phyloP scores from a whole-genome alignment of 1,140 invertebrate genomes.

The Lysiphlebus fabarum region DNA sequence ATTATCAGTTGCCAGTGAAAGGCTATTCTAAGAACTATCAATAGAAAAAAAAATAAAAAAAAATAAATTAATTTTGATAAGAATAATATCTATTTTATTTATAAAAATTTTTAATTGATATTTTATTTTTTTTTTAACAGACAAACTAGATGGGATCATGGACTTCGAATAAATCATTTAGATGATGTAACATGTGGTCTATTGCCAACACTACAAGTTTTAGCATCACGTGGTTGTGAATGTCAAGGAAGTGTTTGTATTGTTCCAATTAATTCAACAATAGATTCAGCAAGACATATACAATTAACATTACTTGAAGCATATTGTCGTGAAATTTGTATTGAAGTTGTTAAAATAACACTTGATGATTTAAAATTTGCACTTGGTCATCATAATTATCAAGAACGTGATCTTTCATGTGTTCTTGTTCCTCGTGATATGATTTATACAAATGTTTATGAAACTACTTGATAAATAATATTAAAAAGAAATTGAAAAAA shows the following conservation, averaged over 20 bases:
- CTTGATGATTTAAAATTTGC: conserved; percentile 32
- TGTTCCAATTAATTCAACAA: conserved; percentile 38
- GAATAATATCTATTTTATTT: too few relatives aligned
- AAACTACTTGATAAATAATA: conserved; percentile 1
- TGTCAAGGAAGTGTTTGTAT: conserved; percentile 37
- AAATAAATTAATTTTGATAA: too few relatives aligned
- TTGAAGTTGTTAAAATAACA: conserved; percentile 39
- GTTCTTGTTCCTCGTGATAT: conserved; percentile 31
- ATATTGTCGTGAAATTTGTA: conserved; percentile 44
- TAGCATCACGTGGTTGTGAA: conserved; percentile 39
- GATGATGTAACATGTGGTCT: conserved; percentile 41
- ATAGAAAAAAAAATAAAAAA: too few relatives aligned
- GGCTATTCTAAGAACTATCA: too few relatives aligned
- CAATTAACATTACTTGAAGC: conserved; percentile 44
- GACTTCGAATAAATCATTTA: too few relatives aligned
- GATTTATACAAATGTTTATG: conserved; percentile 35
- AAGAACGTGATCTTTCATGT: conserved; percentile 36
- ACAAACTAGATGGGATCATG: too few relatives aligned
- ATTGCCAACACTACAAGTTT: conserved; percentile 39
- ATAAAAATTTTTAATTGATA: too few relatives aligned
- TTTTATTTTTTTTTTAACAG: too few relatives aligned
- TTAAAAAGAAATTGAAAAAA: conserved; percentile 15
- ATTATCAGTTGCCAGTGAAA: too few relatives aligned
- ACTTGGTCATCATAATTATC: conserved; percentile 34
- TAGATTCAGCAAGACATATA: conserved; percentile 44